Percentiles rank a stretch among this genome's conserved stretches.
Conservation (phyloP, 2,888 invertebrate genomes). For the Mimachlamys varia region DNA sequence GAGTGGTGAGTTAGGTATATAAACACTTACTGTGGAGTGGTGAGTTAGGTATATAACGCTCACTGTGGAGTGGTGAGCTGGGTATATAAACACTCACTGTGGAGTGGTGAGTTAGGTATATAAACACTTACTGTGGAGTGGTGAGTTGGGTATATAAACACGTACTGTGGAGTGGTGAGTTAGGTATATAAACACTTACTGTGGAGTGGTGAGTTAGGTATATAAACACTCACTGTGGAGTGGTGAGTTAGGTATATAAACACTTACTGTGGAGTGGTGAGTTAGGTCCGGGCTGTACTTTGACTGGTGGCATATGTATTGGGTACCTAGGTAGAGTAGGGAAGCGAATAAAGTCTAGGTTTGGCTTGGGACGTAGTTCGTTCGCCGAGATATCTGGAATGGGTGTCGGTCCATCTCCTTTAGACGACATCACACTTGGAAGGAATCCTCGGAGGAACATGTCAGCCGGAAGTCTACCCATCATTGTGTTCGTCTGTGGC, state of each 20-base stretch:
- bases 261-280: conserved; percentile 43
- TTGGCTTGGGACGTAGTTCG: not conserved
- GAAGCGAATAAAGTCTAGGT: not conserved
- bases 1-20: conserved; percentile 49
- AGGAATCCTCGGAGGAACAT: conserved; percentile 9
- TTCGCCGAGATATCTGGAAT: not conserved
- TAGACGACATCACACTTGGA: not conserved
- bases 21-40: no score
- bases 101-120: conserved; percentile 46
- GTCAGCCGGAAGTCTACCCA: not conserved
- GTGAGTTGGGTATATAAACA: not conserved
- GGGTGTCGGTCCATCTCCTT: not conserved
- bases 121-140: no score
- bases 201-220: no score
- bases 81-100: not conserved
- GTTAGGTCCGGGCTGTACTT: conserved; percentile 50
- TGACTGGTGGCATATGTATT: conserved; percentile 50
- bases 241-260: not conserved
- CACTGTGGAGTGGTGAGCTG: no score
- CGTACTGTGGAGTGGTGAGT: conserved; percentile 44
- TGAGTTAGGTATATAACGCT: no score
- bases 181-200: conserved; percentile 12
- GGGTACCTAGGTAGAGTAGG: conserved; percentile 45
- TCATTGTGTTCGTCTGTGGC: not conserved
- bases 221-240: no score